Evolutionary conservation across 2,888 invertebrate species (phyloP).

Genomic region (Xestobium rufovillosum): DNA sequence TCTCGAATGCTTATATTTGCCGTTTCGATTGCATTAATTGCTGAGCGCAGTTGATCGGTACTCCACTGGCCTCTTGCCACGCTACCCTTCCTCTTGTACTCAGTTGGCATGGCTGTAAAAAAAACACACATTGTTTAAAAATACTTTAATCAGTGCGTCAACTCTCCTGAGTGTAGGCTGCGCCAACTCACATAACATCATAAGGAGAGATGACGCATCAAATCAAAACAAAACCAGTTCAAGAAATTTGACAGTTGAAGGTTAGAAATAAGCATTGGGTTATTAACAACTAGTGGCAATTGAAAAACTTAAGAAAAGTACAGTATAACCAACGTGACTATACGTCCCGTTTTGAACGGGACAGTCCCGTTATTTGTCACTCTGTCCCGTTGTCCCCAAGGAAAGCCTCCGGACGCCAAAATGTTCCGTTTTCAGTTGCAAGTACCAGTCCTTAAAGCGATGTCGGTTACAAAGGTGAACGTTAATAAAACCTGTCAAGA

Average conservation of each 20-base stretch:
- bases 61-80: constrained; percentile 3
- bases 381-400: too few relatives aligned
- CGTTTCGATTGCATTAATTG: neutral
- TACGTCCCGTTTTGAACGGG: too few relatives aligned
- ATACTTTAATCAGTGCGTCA: neutral
- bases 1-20: neutral
- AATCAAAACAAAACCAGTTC: neutral
- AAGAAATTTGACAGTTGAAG: neutral
- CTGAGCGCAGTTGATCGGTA: constrained; percentile 1
- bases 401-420: too few relatives aligned
- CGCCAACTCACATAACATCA: constrained; percentile 1
- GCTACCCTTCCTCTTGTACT: constrained; percentile 3
- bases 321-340: too few relatives aligned
- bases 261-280: constrained; percentile 2
- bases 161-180: neutral
- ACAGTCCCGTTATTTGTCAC: too few relatives aligned
- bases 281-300: constrained; percentile 1
- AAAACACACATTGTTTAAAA: constrained; percentile 1
- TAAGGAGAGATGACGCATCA: constrained; percentile 2
- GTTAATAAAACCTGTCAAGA: too few relatives aligned
- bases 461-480: too few relatives aligned
- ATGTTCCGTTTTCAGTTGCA: too few relatives aligned
- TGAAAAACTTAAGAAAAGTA: neutral
- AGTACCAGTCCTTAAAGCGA: too few relatives aligned
- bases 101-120: constrained; percentile 1